Evolutionary conservation across 2,113 vertebrate species (phyloP).

Genomic region (Lycaon pictus): DNA sequence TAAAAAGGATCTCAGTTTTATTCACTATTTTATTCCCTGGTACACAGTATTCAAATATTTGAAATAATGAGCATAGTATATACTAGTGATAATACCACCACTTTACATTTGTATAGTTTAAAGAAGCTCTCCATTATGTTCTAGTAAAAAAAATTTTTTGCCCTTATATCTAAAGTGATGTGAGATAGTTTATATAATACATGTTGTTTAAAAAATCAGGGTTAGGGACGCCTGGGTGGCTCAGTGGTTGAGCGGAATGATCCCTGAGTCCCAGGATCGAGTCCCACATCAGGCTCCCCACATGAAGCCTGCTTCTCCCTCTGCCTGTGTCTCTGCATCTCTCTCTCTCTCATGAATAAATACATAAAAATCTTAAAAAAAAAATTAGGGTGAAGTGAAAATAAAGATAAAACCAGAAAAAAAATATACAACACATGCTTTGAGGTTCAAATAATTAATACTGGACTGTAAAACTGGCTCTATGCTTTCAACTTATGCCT

Average conservation of each 20-base stretch:
- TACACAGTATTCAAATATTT: background rate
- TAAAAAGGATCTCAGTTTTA: background rate
- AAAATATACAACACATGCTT: background rate
- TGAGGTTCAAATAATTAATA: constrained; percentile 9
- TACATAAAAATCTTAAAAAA: too few relatives aligned
- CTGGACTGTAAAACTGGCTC: background rate
- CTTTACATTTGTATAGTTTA: background rate
- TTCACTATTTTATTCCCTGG: background rate
- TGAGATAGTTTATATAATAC: background rate
- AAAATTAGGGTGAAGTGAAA: background rate
- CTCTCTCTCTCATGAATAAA: too few relatives aligned
- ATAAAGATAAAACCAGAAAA: background rate
- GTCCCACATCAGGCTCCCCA: too few relatives aligned
- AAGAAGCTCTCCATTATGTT: background rate
- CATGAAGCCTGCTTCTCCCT: too few relatives aligned
- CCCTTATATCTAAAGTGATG: background rate
- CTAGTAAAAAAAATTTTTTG: background rate
- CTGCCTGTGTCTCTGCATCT: too few relatives aligned
- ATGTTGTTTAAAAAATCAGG: background rate
- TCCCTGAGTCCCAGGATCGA: too few relatives aligned
- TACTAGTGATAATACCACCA: background rate
- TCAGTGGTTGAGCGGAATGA: too few relatives aligned
- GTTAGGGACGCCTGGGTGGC: too few relatives aligned
- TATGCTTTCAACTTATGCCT: background rate
- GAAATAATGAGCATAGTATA: background rate